A percentile compares a stretch with the other conserved stretches of the same genome.
These are phyloP conservation scores for Matsumurasca onukii DNA, from an alignment of 1,140 invertebrate genomes.

Conservation along the genomic window DNA sequence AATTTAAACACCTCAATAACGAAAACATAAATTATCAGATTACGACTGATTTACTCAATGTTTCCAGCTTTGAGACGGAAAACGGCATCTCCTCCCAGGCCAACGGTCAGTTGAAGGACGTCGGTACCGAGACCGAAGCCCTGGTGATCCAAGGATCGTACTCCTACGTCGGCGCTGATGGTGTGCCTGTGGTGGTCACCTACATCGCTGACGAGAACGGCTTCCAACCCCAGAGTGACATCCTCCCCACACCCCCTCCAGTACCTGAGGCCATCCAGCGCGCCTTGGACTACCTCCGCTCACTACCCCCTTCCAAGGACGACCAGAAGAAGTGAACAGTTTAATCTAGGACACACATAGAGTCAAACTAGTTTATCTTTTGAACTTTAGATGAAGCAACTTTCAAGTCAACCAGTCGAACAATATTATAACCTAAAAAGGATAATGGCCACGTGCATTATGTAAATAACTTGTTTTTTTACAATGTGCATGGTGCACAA, in stretches of 20 bases:
- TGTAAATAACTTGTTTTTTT: too few species aligned
- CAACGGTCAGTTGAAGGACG: conserved; percentile 42
- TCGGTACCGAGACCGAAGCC: conserved; percentile 39
- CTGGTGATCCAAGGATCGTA: conserved; percentile 54
- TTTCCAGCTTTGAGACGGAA: conserved; percentile 54
- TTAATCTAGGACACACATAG: too few species aligned
- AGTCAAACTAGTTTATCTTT: too few species aligned
- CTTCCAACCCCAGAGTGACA: conserved; percentile 52
- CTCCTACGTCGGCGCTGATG: conserved; percentile 64
- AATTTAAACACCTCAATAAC: too few species aligned
- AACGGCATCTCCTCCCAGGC: conserved; percentile 58
- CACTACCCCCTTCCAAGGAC: conserved; percentile 46
- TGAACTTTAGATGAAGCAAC: too few species aligned
- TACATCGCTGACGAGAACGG: conserved; percentile 76
- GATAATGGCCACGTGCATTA: too few species aligned
- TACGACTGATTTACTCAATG: too few species aligned
- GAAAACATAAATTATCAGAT: too few species aligned
- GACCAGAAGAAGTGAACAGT: conserved; percentile 26
- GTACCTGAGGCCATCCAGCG: conserved; percentile 51
- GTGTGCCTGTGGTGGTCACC: conserved; percentile 58
- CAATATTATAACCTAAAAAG: too few species aligned
- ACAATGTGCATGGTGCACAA: too few species aligned
- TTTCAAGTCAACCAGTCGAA: too few species aligned
- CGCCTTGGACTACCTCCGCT: conserved; percentile 64
- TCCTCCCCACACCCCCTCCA: conserved; percentile 36